phyloP scores from a whole-genome alignment of 2,797 vertebrate genomes.

The Sphenopsis melanotis region DNA sequence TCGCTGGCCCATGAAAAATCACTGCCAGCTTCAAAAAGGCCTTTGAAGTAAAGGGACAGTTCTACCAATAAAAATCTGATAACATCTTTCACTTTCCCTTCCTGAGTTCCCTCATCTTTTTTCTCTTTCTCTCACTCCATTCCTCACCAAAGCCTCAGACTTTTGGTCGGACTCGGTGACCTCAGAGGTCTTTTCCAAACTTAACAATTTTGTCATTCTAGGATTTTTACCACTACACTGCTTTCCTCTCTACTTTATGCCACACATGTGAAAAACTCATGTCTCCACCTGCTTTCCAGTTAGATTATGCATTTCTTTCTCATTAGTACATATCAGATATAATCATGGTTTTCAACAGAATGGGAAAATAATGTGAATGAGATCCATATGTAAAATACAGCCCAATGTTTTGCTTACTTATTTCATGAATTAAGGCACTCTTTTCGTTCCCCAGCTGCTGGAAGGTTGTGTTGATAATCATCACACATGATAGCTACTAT shows the following conservation, averaged over 20 bases:
- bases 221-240: neutral
- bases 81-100: neutral
- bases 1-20: neutral
- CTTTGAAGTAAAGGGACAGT: neutral
- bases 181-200: neutral
- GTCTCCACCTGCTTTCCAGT: neutral
- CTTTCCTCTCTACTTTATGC: neutral
- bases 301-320: neutral
- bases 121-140: neutral
- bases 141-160: neutral
- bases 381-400: constrained; percentile 67
- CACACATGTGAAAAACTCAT: neutral
- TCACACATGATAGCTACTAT: constrained; percentile 24
- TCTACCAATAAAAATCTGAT: neutral
- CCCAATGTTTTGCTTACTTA: constrained; percentile 38
- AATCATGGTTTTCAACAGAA: neutral
- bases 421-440: constrained; percentile 19
- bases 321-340: constrained; percentile 6
- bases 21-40: neutral
- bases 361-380: neutral
- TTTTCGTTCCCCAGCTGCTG: constrained; percentile 33
- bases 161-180: neutral
- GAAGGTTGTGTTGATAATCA: constrained; percentile 6
- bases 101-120: neutral
- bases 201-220: neutral